Evolutionary conservation across 2,797 vertebrate genomes (phyloP), one percentile per base, ranked within the genome.

Genomic region (Sebastiscus tertius): DNA sequence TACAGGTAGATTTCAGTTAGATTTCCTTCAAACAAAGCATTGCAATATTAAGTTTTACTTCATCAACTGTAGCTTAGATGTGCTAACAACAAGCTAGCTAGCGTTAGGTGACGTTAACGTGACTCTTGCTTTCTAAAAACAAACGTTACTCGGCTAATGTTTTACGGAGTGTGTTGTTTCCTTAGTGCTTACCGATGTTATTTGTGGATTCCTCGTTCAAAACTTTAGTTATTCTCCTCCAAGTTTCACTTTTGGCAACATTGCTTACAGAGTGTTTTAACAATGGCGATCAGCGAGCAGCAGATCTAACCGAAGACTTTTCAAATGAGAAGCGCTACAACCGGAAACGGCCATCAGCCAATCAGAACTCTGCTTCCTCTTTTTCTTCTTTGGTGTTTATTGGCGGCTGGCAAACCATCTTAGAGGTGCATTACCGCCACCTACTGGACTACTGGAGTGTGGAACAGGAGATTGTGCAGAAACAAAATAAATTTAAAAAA

Each of bases 311-410:
- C 11, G 82, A 89, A 89, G 2, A 71, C 24, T 89, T 91, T 94
- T 93, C 72, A 94, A 95, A 94, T 22, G 5, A 16, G 16, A 75
- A 77, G 77, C 85, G 2, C 59, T 60, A 22, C 7, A 13, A 81
- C 87, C 87, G 93, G 92, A 95, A 94, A 55, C 8, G 1, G 2
- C 0, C 1, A 2, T n/a, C 2, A 52, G 67, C 95, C 94, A 95
- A 95, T 94, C 87, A 88, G 42, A 79, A 8, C 22, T 3, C 36
- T 36, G 11, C 2, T 13, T 36, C 36, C 36, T 36, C 66, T 36
- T 36, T 11, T 36, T 36, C 36, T 13, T 36, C 36, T 36, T 36
- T 36, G 36, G 36, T 13, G 34, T 36, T 13, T 36, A 13, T 36
- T 36, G 34, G 34, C 11, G 34, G 34, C 13, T 0, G 11, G 34